A percentile compares a stretch with the other conserved stretches of the same genome.
These are phyloP conservation scores for Syrrhaptes paradoxus DNA, from an alignment of 2,113 vertebrate species.

Conservation along the genomic window DNA sequence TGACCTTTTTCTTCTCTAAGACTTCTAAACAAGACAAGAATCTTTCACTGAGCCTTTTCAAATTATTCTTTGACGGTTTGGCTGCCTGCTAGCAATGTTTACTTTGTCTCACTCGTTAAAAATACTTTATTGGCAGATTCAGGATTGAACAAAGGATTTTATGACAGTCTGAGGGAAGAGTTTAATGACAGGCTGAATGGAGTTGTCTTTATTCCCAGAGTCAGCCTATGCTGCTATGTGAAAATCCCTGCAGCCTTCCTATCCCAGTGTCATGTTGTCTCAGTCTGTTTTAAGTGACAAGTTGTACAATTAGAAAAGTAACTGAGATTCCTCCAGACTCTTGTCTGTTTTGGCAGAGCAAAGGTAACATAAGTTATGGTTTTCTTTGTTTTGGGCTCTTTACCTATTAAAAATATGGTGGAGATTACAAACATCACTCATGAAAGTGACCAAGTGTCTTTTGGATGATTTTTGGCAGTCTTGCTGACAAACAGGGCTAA, in stretches of 20 bases:
- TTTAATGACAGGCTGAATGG: neutral
- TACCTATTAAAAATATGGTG: neutral
- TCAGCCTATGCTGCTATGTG: neutral
- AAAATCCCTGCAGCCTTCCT: neutral
- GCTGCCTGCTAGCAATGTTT: neutral
- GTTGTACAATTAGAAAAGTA: neutral
- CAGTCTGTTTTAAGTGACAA: neutral
- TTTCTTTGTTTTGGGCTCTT: neutral
- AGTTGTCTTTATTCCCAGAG: neutral
- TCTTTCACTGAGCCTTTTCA: neutral
- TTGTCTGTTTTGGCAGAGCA: neutral
- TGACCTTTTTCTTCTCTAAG: neutral
- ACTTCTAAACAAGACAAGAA: neutral
- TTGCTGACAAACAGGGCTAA: neutral
- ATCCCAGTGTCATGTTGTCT: neutral
- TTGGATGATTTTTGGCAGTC: neutral
- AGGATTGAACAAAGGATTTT: neutral
- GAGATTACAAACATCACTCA: neutral
- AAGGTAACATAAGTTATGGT: neutral
- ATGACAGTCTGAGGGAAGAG: neutral
- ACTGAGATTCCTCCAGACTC: neutral
- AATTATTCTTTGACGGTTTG: neutral
- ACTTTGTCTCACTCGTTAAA: neutral
- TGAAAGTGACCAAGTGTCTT: neutral
- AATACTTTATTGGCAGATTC: neutral